Percentiles rank a stretch among this genome's conserved stretches.
These are phyloP conservation scores for Drosophila mimica DNA, from an alignment of 2,888 invertebrate species.

Conservation along the genomic window DNA sequence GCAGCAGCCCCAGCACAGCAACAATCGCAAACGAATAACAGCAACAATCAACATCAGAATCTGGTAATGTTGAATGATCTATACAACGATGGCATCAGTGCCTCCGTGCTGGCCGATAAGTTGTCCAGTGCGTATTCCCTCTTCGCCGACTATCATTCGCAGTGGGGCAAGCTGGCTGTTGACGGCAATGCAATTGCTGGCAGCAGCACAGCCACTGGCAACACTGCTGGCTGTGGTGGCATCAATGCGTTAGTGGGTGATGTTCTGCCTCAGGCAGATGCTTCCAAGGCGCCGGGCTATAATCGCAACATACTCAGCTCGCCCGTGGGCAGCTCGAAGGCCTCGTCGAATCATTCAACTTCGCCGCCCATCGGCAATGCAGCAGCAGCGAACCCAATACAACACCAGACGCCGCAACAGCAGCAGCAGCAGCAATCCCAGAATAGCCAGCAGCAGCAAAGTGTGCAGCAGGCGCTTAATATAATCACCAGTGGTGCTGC, in stretches of 20 bases:
- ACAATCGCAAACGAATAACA: slow-evolving; percentile 43
- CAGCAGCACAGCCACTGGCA: slow-evolving; percentile 49
- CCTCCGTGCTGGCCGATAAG: slow-evolving; percentile 79
- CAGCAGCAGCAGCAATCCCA: slow-evolving; percentile 15
- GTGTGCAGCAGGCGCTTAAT: slow-evolving; percentile 68
- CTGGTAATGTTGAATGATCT: slow-evolving; percentile 67
- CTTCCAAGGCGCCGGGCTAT: slow-evolving; percentile 96
- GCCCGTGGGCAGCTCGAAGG: slow-evolving; percentile 89
- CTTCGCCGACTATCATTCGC: slow-evolving; percentile 90
- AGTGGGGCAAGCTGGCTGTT: slow-evolving; percentile 85
- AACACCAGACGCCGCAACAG: slow-evolving; percentile 43
- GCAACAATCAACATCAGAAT: slow-evolving; percentile 64
- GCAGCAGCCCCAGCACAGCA: slow-evolving; percentile 41
- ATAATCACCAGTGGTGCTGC: slow-evolving; percentile 65
- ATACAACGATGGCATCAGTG: slow-evolving; percentile 74
- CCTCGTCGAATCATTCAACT: slow-evolving; percentile 86
- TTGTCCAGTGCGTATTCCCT: slow-evolving; percentile 91
- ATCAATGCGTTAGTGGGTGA: slow-evolving; percentile 75
- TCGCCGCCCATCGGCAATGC: slow-evolving; percentile 85
- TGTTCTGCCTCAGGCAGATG: slow-evolving; percentile 89
- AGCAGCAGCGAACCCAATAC: slow-evolving; percentile 27
- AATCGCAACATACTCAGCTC: slow-evolving; percentile 91
- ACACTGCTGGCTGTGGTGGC: slow-evolving; percentile 59
- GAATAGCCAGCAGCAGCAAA: slow-evolving; percentile 53
- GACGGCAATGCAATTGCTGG: slow-evolving; percentile 58